These are phyloP conservation scores for Drosophila ezoana DNA, from an alignment of 2,888 invertebrate genomes.

Conservation along the genomic window DNA sequence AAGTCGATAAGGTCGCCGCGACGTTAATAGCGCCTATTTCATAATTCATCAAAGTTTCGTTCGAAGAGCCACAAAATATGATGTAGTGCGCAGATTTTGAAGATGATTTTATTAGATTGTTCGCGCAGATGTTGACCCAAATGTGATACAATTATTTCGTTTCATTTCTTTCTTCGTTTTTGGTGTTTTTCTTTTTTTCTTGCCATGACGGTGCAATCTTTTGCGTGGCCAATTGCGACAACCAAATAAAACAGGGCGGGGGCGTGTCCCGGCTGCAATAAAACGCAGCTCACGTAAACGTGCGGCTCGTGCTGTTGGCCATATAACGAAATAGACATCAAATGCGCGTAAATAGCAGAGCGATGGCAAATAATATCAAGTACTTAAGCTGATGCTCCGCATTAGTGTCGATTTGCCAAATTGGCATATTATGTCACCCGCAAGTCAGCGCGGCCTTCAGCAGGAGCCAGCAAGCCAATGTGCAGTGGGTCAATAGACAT, in stretches of 20 bases:
- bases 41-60: constrained; percentile 35
- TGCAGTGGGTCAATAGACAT: constrained; percentile 31
- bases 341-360: constrained; percentile 14
- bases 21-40: constrained; percentile 45
- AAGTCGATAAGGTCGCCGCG: constrained; percentile 38
- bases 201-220: constrained; percentile 46
- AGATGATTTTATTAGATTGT: constrained; percentile 48
- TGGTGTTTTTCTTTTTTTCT: neutral
- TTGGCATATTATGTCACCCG: constrained; percentile 42
- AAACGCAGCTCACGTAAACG: constrained; percentile 57
- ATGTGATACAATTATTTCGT: constrained; percentile 33
- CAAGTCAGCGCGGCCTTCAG: constrained; percentile 33
- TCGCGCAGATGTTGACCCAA: constrained; percentile 47
- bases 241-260: constrained; percentile 4
- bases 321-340: constrained; percentile 23
- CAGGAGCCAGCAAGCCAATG: constrained; percentile 25
- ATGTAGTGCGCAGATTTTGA: constrained; percentile 16
- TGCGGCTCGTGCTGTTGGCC: constrained; percentile 50
- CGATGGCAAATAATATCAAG: constrained; percentile 25
- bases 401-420: constrained; percentile 41
- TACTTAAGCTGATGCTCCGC: constrained; percentile 32
- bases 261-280: constrained; percentile 29
- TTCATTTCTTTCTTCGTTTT: neutral
- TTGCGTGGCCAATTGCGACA: constrained; percentile 32
- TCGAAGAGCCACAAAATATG: constrained; percentile 17